These are phyloP conservation scores for Podarcis lilfordi DNA, from an alignment of 2,797 vertebrate species.

Conservation along the genomic window DNA sequence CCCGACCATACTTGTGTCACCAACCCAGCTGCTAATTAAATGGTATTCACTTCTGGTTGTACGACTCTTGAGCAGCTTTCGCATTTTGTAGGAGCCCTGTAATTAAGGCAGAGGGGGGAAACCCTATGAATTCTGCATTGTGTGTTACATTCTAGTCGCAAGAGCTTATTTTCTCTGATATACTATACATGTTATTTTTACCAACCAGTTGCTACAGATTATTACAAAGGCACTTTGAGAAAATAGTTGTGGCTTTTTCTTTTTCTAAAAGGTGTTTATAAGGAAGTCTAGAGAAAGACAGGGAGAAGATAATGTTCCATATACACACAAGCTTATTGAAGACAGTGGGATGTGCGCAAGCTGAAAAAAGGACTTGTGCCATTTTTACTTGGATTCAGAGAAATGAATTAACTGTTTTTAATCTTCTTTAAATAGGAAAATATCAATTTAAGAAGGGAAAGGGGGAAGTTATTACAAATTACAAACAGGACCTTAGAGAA, in stretches of 20 bases:
- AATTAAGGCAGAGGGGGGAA: slow-evolving; percentile 42
- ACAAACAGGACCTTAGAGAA: too few relatives aligned
- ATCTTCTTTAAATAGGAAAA: background rate
- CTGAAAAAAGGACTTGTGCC: background rate
- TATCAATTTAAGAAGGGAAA: background rate
- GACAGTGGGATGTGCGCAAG: accelerated
- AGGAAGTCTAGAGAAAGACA: background rate
- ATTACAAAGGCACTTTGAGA: background rate
- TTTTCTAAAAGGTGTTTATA: background rate
- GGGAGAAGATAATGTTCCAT: background rate
- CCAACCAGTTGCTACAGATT: background rate
- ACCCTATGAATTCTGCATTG: slow-evolving; percentile 43
- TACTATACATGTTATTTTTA: slow-evolving; percentile 22
- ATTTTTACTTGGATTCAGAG: background rate
- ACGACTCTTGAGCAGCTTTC: slow-evolving; percentile 52
- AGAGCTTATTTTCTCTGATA: background rate
- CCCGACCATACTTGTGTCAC: slow-evolving; percentile 63
- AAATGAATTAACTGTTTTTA: background rate
- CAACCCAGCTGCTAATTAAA: slow-evolving; percentile 73
- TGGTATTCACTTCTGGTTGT: slow-evolving; percentile 66
- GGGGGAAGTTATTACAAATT: background rate
- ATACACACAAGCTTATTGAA: background rate
- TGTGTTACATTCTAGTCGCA: background rate
- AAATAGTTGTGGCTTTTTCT: background rate
- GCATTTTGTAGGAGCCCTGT: slow-evolving; percentile 52